phyloP scores from a whole-genome alignment of 2,797 vertebrate species.

The Anguilla marmorata region DNA sequence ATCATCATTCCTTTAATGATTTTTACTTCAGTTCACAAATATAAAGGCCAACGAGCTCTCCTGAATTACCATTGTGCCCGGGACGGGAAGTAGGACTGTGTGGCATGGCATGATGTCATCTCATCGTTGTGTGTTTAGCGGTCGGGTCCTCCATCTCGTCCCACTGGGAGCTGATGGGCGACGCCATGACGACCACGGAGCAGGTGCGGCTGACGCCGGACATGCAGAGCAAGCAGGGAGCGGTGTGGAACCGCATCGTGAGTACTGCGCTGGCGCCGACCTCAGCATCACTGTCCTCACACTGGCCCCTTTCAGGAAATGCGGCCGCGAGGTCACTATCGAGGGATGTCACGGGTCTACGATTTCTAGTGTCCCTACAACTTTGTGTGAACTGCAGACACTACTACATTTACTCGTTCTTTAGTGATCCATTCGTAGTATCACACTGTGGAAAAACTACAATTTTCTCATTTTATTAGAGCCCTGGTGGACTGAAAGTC shows the following conservation, averaged over 20 bases:
- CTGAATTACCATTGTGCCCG: neutral
- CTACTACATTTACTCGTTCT: neutral
- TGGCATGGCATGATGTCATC: neutral
- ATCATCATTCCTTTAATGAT: neutral
- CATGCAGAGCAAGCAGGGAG: slow-evolving; percentile 91
- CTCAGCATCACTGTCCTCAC: neutral
- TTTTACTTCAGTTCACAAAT: neutral
- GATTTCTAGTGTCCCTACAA: neutral
- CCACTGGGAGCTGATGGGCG: slow-evolving; percentile 91
- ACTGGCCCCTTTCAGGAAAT: neutral
- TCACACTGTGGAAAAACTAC: neutral
- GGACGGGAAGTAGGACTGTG: neutral
- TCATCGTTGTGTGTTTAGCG: slow-evolving; percentile 65
- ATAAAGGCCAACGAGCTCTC: neutral
- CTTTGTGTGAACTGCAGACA: neutral
- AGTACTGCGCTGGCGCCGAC: slow-evolving; percentile 56
- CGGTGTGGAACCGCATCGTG: slow-evolving; percentile 91
- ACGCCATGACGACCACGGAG: slow-evolving; percentile 90
- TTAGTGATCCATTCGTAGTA: neutral
- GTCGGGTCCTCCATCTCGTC: slow-evolving; percentile 85
- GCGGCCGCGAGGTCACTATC: neutral
- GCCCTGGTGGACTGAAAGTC: neutral
- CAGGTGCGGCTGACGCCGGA: slow-evolving; percentile 92
- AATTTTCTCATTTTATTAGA: neutral
- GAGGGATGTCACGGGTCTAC: neutral